Conservation (phyloP, 2,888 invertebrate species). For the Himalopsyche kuldschensis region DNA sequence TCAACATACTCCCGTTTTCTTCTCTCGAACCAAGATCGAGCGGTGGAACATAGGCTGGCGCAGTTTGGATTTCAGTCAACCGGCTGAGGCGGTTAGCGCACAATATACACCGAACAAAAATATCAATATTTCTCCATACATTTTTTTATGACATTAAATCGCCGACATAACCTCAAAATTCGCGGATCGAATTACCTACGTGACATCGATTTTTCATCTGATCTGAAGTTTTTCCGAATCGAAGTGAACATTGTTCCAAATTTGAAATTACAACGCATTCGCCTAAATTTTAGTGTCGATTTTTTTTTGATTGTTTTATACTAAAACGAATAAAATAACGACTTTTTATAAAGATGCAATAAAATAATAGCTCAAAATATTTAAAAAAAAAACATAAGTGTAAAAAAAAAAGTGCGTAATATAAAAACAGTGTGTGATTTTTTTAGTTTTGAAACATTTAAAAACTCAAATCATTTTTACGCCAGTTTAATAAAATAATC, state of each 20-base stretch:
- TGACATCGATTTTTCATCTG: not conserved
- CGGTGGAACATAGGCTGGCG: not conserved
- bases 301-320: not conserved
- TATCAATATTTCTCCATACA: not conserved
- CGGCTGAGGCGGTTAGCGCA: not conserved
- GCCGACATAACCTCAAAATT: not conserved
- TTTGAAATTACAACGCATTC: not conserved
- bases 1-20: not conserved
- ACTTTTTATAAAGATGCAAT: not conserved
- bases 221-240: not conserved
- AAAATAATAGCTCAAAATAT: not conserved
- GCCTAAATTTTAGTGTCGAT: not conserved
- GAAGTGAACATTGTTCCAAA: not conserved
- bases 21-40: not conserved
- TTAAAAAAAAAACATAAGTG: not conserved
- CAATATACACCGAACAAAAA: not conserved
- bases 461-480: no score
- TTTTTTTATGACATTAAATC: not conserved
- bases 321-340: not conserved
- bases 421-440: not conserved
- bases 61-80: not conserved
- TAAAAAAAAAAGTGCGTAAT: not conserved
- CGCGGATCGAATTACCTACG: not conserved
- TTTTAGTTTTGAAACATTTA: not conserved
- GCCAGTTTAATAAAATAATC: no score